Conservation (phyloP, 2,797 vertebrate species). For the Chelon auratus region DNA sequence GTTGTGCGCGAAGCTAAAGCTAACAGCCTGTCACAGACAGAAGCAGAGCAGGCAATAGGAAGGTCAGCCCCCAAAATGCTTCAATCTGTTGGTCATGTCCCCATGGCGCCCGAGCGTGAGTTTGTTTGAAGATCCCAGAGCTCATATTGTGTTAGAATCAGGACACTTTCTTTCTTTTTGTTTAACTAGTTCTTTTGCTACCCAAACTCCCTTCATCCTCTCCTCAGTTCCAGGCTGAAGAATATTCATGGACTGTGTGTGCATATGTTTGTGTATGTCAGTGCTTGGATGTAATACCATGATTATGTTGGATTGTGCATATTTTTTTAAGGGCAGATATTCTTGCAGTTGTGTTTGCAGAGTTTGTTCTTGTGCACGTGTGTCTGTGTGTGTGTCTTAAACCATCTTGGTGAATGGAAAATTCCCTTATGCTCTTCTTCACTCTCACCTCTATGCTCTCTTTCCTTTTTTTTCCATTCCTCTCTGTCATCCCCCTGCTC, state of each 20-base stretch:
- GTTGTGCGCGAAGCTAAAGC: slow-evolving; percentile 86
- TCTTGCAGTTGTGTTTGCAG: slow-evolving; percentile 9
- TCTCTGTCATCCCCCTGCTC: slow-evolving; percentile 72
- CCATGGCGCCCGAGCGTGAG: slow-evolving; percentile 87
- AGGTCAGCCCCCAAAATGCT: slow-evolving; percentile 89
- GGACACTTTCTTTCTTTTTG: slow-evolving; percentile 64
- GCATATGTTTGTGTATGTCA: slow-evolving; percentile 17
- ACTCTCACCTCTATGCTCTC: slow-evolving; percentile 73
- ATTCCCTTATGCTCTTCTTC: slow-evolving; percentile 85
- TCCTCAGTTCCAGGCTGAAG: slow-evolving; percentile 28
- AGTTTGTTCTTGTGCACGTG: slow-evolving; percentile 11
- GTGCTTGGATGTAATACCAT: neutral
- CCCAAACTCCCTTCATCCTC: slow-evolving; percentile 22
- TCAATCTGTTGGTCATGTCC: slow-evolving; percentile 88
- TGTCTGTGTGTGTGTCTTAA: slow-evolving; percentile 46
- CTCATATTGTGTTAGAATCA: slow-evolving; percentile 83
- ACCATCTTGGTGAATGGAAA: slow-evolving; percentile 82
- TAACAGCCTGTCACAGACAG: slow-evolving; percentile 87
- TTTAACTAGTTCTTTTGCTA: slow-evolving; percentile 35
- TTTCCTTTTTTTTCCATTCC: slow-evolving; percentile 68
- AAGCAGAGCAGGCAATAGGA: slow-evolving; percentile 84
- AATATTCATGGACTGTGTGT: slow-evolving; percentile 26
- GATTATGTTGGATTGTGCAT: slow-evolving; percentile 16
- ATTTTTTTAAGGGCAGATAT: slow-evolving; percentile 21
- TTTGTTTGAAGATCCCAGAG: slow-evolving; percentile 99